phyloP scores from a whole-genome alignment of 2,888 invertebrate species.

The Pediacus dermestoides region DNA sequence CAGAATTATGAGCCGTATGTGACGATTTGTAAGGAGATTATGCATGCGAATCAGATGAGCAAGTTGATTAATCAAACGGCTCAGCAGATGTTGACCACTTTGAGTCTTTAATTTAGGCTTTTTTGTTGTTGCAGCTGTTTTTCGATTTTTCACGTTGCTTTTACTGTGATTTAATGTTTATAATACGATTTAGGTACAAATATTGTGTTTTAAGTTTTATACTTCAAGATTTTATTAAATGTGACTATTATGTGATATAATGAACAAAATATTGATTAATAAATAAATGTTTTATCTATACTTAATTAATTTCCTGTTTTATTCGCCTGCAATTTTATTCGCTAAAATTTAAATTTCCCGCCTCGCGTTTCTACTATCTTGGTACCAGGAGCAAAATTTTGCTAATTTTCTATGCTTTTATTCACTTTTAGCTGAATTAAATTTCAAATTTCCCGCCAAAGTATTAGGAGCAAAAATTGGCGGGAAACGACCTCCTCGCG shows the following conservation, averaged over 20 bases:
- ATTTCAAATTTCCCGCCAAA: no score
- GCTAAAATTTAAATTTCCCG: constrained; percentile 1
- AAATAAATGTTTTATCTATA: no score
- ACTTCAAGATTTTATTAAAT: background rate
- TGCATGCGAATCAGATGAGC: constrained; percentile 59
- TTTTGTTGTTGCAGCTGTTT: background rate
- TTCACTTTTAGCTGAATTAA: no score
- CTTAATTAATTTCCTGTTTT: no score
- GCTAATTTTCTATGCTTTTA: no score
- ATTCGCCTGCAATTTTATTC: background rate
- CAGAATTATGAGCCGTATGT: constrained; percentile 50
- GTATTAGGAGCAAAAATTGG: no score
- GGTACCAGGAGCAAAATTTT: no score
- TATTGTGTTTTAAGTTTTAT: no score
- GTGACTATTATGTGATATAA: constrained; percentile 1
- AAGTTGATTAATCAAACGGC: constrained; percentile 60
- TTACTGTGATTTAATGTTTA: no score
- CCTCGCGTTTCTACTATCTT: no score
- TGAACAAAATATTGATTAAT: background rate
- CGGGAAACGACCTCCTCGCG: no score
- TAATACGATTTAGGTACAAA: no score
- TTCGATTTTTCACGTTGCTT: background rate
- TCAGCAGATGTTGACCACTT: constrained; percentile 52
- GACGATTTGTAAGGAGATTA: constrained; percentile 55
- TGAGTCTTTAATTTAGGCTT: constrained; percentile 40